Evolutionary conservation across 1,140 invertebrate species (phyloP).

Genomic region (Cherax quadricarinatus): DNA sequence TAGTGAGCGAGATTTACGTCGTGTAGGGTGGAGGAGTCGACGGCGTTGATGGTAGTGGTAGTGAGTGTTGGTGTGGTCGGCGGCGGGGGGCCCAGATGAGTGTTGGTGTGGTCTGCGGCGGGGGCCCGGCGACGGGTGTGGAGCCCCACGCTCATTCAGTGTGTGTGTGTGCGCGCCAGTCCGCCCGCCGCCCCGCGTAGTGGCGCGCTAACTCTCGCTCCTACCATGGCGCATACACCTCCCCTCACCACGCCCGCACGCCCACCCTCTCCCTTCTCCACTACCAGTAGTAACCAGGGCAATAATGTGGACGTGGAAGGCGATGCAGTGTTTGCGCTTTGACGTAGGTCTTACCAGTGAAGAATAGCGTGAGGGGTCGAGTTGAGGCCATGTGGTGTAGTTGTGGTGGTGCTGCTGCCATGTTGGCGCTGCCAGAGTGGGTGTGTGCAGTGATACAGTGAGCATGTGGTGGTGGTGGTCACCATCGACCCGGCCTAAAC

Average conservation of each 20-base stretch:
- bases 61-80: constrained; percentile 34
- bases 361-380: not conserved
- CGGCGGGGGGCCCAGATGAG: constrained; percentile 32
- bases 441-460: constrained; percentile 61
- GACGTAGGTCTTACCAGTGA: not conserved
- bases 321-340: not conserved
- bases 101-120: constrained; percentile 50
- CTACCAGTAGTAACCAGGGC: not conserved
- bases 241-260: constrained; percentile 52
- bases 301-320: constrained; percentile 31
- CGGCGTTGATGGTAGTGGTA: constrained; percentile 1
- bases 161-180: constrained; percentile 50
- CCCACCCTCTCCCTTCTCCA: not conserved
- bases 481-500: constrained; percentile 47
- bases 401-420: constrained; percentile 36
- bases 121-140: constrained; percentile 27
- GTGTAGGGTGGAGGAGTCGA: not conserved
- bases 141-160: constrained; percentile 70
- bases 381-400: constrained; percentile 23
- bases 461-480: constrained; percentile 46
- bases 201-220: constrained; percentile 57
- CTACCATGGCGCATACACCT: constrained; percentile 57
- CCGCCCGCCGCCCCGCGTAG: constrained; percentile 62
- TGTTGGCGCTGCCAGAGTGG: constrained; percentile 40
- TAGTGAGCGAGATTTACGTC: too few species aligned